Base-by-base conservation (phyloP, 2,888 invertebrate genomes). In the Linnaemya tessellans region DNA sequence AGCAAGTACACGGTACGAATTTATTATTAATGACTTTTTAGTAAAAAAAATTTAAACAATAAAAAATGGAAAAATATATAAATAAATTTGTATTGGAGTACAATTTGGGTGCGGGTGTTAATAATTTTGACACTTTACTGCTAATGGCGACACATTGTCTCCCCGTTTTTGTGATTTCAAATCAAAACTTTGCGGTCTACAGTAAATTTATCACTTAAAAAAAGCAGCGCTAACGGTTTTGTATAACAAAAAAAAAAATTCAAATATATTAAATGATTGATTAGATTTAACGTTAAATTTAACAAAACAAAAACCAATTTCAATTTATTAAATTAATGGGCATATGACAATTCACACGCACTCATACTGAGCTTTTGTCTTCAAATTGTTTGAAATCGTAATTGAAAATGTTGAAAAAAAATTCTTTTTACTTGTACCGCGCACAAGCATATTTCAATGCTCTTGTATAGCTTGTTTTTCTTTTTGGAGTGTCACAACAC, bases 131-230 rank as follows among this genome's bases (percentile, higher is more conserved):
- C 83, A 85, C 79, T 80, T 78, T 74, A 56, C 65, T 22, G 80
- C 87, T 85, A 85, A 83, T 87, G 87, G 87, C 87, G 87, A 87
- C 87, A 87, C 80, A 67, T 71, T 78, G 85, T 87, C 87, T 87
- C 83, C 81, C 38, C 11, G n/a, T 56, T 77, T 46, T 51, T 49
- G 13, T 18, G 46, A 41, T 51, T 41, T 54, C 10, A 51, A 78
- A 13, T 58, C 35, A 38, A 67, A 64, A n/a, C 20, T 13, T 78
- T 68, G 25, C 7, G 30, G 22, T 62, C 38, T 15, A 58, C 58
- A 58, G n/a, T 20, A 20, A 41, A 30, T 30, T 30, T 30, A 30
- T 30, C 5, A 30, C 5, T 30, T 30, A 5, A 30, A 2, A 35
- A 35, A 35, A 46, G 15, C 0, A 38, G 25, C 15, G n/a, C n/a